phyloP scores from a whole-genome alignment of 2,888 invertebrate species.

The Andrena minutula region DNA sequence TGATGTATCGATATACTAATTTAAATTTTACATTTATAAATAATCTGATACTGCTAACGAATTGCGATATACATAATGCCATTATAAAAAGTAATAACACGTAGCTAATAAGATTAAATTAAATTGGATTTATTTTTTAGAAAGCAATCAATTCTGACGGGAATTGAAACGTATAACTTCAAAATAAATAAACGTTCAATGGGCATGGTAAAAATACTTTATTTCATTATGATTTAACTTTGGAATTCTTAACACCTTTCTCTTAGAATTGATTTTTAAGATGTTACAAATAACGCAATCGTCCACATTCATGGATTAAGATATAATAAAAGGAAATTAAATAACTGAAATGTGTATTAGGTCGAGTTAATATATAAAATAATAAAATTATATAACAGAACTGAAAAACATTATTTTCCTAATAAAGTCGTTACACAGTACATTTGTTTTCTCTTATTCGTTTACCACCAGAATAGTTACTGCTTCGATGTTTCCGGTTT shows the following conservation, averaged over 20 bases:
- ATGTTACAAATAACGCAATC: not conserved
- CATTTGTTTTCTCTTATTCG: not conserved
- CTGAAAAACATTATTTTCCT: not conserved
- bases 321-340: not conserved
- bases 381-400: not conserved
- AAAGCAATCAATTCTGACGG: not conserved
- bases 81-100: not conserved
- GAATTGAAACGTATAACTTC: not conserved
- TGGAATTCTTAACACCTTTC: not conserved
- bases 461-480: too few species aligned
- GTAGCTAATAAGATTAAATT: not conserved
- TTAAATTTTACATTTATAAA: not conserved
- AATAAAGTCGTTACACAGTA: not conserved
- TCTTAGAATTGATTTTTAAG: not conserved
- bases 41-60: not conserved
- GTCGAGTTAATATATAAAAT: not conserved
- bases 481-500: not conserved
- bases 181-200: not conserved
- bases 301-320: not conserved
- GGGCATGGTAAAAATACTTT: not conserved
- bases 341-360: not conserved
- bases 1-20: not conserved
- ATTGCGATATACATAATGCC: too few species aligned
- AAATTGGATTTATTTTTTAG: not conserved
- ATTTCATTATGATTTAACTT: conserved; percentile 4